A percentile compares a stretch with the other conserved stretches of the same genome.
Conservation (phyloP, 1,140 invertebrate genomes). For the Calosoma granatense region DNA sequence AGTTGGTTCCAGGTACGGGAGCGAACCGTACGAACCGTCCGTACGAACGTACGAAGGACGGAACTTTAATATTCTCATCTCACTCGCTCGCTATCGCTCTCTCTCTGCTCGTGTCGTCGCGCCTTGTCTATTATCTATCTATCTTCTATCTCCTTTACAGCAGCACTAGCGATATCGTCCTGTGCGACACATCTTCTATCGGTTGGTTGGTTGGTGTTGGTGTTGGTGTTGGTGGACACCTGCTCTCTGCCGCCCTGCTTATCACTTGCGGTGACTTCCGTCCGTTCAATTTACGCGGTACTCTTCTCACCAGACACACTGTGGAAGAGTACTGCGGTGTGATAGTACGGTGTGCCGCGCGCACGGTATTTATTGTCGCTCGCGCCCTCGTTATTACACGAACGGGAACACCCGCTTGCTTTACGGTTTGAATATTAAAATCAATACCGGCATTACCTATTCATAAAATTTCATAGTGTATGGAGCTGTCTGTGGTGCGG, state of each 20-base stretch:
- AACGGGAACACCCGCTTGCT: neutral
- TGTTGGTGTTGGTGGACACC: neutral
- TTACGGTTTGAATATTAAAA: slow-evolving; percentile 16
- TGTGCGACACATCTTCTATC: no score
- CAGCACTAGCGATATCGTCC: no score
- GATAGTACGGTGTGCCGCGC: no score
- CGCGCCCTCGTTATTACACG: slow-evolving; percentile 4
- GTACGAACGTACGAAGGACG: neutral
- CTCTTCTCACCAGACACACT: no score
- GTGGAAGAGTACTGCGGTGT: no score
- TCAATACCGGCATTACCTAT: slow-evolving; percentile 19
- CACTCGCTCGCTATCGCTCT: neutral
- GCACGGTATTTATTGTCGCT: neutral
- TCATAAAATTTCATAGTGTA: slow-evolving; percentile 19
- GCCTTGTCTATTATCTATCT: no score
- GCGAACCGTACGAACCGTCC: no score
- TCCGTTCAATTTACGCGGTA: no score
- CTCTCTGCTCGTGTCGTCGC: neutral
- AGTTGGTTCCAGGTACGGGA: slow-evolving; percentile 21
- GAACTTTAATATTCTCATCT: neutral
- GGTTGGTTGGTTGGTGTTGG: no score
- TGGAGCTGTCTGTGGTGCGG: slow-evolving; percentile 16
- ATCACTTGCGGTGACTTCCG: neutral
- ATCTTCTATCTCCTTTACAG: no score
- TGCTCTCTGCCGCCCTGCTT: neutral